Conservation (phyloP, 1,140 invertebrate species). For the Physella acuta region DNA sequence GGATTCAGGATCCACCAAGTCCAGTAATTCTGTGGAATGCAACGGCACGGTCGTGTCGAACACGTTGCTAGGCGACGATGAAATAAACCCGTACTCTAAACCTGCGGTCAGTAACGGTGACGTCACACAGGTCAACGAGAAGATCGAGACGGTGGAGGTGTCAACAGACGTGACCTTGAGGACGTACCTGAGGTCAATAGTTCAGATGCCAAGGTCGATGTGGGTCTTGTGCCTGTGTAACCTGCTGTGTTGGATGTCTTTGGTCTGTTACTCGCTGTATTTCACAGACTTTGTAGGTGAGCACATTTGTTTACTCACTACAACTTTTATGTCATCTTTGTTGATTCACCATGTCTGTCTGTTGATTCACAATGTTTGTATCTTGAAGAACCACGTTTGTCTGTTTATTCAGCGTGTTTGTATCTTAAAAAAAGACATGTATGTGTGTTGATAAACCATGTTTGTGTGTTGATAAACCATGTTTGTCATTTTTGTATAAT, state of each 20-base stretch:
- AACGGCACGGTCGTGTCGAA: neutral
- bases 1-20: neutral
- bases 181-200: slow-evolving; percentile 84
- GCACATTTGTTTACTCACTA: neutral
- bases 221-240: slow-evolving; percentile 88
- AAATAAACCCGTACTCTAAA: neutral
- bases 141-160: slow-evolving; percentile 24
- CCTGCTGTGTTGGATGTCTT: slow-evolving; percentile 96
- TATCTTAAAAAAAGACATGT: too few relatives aligned
- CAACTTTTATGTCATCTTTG: neutral
- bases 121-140: neutral
- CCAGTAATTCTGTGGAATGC: neutral
- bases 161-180: slow-evolving; percentile 56
- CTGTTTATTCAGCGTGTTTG: too few relatives aligned
- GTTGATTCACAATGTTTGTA: too few relatives aligned
- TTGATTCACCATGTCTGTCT: neutral
- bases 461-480: too few relatives aligned
- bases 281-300: slow-evolving; percentile 91
- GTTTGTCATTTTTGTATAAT: too few relatives aligned
- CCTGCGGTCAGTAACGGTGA: neutral
- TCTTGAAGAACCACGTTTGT: too few relatives aligned
- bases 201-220: slow-evolving; percentile 85
- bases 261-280: slow-evolving; percentile 94
- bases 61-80: neutral
- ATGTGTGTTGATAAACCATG: too few relatives aligned